phyloP scores from a whole-genome alignment of 1,140 invertebrate genomes.

The Chelonus insularis region DNA sequence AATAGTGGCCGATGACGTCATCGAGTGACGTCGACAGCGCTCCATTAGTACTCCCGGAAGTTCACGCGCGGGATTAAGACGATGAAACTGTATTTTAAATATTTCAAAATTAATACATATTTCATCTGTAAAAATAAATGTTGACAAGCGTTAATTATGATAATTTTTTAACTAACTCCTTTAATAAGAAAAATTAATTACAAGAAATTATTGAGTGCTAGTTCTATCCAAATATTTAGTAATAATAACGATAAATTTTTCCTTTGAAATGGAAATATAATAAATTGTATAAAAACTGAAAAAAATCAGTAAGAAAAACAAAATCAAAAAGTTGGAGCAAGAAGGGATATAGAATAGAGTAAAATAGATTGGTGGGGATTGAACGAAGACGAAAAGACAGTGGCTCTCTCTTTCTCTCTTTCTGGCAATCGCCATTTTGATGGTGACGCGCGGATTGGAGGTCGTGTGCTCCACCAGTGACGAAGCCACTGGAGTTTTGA shows the following conservation, averaged over 20 bases:
- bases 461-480: constrained; percentile 74
- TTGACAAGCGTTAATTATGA: too few relatives aligned
- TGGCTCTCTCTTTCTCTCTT: constrained; percentile 11
- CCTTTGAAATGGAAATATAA: too few relatives aligned
- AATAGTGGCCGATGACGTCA: constrained; percentile 36
- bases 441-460: constrained; percentile 68
- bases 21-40: constrained; percentile 40
- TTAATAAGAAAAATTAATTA: too few relatives aligned
- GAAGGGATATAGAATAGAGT: neutral
- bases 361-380: neutral
- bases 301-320: neutral
- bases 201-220: too few relatives aligned
- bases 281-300: neutral
- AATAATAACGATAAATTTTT: too few relatives aligned
- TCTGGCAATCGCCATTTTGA: constrained; percentile 64
- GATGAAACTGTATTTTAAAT: too few relatives aligned
- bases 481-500: constrained; percentile 89
- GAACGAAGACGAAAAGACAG: constrained; percentile 16
- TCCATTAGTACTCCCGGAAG: neutral
- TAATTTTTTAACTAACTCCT: too few relatives aligned
- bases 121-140: too few relatives aligned
- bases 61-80: too few relatives aligned
- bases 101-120: too few relatives aligned
- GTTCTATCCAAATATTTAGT: too few relatives aligned
- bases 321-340: neutral